A percentile compares a stretch with the other conserved stretches of the same genome.
These are phyloP conservation scores for Narcine bancroftii DNA, from an alignment of 2,113 vertebrate genomes.

Conservation along the genomic window DNA sequence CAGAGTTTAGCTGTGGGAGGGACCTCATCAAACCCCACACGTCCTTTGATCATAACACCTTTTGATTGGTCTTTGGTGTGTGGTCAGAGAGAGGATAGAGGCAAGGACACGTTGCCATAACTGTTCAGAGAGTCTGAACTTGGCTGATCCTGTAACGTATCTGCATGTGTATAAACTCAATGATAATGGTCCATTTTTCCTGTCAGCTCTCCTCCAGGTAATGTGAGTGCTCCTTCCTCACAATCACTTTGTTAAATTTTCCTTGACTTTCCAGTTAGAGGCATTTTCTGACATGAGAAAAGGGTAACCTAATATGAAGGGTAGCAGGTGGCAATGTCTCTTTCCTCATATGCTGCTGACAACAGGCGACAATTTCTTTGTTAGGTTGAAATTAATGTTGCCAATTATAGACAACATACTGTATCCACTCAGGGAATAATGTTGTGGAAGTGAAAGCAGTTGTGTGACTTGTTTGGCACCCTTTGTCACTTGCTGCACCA, in stretches of 20 bases:
- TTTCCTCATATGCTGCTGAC: not conserved
- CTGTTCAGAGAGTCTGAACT: not conserved
- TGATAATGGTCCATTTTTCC: not conserved
- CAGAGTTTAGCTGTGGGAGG: not conserved
- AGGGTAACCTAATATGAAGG: not conserved
- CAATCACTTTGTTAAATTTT: not conserved
- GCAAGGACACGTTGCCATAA: not conserved
- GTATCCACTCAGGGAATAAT: not conserved
- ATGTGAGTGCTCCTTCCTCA: not conserved
- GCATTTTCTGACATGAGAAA: not conserved
- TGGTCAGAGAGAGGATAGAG: not conserved
- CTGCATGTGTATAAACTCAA: not conserved
- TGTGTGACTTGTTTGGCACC: not conserved
- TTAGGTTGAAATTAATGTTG: not conserved
- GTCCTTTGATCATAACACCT: not conserved
- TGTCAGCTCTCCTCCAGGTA: not conserved
- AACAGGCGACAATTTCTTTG: not conserved
- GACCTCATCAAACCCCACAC: not conserved
- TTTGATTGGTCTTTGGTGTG: not conserved
- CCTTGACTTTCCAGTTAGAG: not conserved
- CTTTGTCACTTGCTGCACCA: not conserved
- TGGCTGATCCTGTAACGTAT: not conserved
- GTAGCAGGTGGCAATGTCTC: not conserved
- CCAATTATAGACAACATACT: not conserved
- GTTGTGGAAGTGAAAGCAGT: not conserved